A percentile compares a stretch with the other conserved stretches of the same genome.
Evolutionary conservation across 2,797 vertebrate genomes (phyloP).

Genomic region (Kryptolebias ocellatus): DNA sequence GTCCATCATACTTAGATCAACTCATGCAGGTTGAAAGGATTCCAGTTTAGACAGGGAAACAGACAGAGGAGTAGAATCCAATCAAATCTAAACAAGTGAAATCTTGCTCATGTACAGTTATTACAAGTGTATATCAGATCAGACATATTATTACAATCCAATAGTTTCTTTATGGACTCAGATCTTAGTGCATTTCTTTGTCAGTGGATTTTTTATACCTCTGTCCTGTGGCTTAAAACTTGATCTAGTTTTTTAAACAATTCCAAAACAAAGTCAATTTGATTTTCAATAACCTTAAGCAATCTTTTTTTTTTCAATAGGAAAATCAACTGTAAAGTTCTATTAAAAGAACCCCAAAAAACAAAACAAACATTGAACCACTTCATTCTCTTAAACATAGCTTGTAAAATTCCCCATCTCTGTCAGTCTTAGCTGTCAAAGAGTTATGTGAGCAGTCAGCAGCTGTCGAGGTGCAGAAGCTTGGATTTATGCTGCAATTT

Average conservation of each 20-base stretch:
- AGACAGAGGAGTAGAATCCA: not conserved
- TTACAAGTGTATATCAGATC: too few species aligned
- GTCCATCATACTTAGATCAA: not conserved
- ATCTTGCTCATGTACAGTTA: too few species aligned
- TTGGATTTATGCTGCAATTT: slow-evolving; percentile 66
- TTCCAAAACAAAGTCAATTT: not conserved
- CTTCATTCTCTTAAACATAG: slow-evolving; percentile 15
- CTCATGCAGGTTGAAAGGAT: not conserved
- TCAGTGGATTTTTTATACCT: too few species aligned
- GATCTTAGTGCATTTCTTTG: too few species aligned
- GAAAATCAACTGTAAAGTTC: not conserved
- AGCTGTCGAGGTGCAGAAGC: slow-evolving; percentile 57
- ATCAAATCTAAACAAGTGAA: too few species aligned
- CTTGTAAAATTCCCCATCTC: slow-evolving; percentile 11
- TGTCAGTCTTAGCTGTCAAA: slow-evolving; percentile 35
- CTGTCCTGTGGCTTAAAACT: too few species aligned
- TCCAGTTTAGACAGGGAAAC: not conserved
- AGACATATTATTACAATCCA: too few species aligned
- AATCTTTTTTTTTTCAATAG: not conserved
- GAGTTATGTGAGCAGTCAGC: slow-evolving; percentile 35
- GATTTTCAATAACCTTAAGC: too few species aligned
- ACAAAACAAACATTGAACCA: slow-evolving; percentile 7
- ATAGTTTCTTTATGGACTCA: too few species aligned
- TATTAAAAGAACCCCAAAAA: not conserved
- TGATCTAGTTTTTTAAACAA: not conserved